Evolutionary conservation across 2,888 invertebrate species (phyloP), one percentile per base, ranked within the genome.

Genomic region (Pammene fasciana): DNA sequence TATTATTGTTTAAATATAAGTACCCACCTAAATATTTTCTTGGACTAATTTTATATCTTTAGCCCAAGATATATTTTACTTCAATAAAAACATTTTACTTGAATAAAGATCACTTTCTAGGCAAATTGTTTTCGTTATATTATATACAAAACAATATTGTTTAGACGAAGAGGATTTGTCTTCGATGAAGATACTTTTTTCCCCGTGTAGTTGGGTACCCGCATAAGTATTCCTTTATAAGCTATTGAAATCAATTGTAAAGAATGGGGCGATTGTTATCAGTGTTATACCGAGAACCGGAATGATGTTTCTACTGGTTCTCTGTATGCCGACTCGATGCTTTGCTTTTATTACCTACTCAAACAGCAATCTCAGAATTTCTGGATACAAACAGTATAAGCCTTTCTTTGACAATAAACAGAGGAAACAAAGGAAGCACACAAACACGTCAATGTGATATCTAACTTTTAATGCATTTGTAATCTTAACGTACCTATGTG

Each of bases 171-270:
- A n/a, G n/a, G n/a, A n/a, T n/a, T n/a, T n/a, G n/a, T n/a, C n/a
- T n/a, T n/a, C n/a, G n/a, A n/a, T n/a, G n/a, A n/a, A n/a, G n/a
- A n/a, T n/a, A n/a, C n/a, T n/a, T n/a, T n/a, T n/a, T n/a, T n/a
- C n/a, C n/a, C n/a, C n/a, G n/a, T n/a, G n/a, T n/a, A 61, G 48
- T 48, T 14, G 46, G 60, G 10, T 11, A 46, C 60, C 62, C 52
- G 62, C 62, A 62, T 62, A n/a, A n/a, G n/a, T n/a, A 41, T 50
- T 48, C 16, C 18, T 50, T 34, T 38, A 26, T 18, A 26, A 26
- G 36, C 41, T 9, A 62, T 48, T 61, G 48, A 61, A 62, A 52
- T 62, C 62, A 50, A 62, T 62, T 50, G 50, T 50, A 62, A 45
- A 48, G 38, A 52, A 62, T 41, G 50, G 38, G 16, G 61, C 38